Base-by-base conservation (phyloP, 2,888 invertebrate species). In the Sarcophaga rosellei region DNA sequence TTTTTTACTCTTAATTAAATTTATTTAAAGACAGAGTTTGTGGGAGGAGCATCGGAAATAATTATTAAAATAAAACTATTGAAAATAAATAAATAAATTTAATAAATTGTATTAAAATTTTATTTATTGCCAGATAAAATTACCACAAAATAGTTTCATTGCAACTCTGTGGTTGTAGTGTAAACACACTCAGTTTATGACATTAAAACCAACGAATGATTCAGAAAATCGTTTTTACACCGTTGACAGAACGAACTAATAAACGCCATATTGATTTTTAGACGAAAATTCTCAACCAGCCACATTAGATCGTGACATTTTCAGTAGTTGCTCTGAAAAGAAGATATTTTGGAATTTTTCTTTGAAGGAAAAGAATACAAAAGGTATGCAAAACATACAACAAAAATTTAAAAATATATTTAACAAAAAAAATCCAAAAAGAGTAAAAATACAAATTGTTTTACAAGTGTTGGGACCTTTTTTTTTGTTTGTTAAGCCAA, bases 221-320 rank as follows among this genome's bases (percentile, higher is more conserved):
- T 88, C 81, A 82, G 81, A 70, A 70, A 77, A 45, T 44, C 73
- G 68, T 35, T 65, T 45, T 21, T 68, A 81, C 66, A 76, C 44
- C 17, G 11, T 15, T 1, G n/a, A 0, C 20, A 23, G 70, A 70
- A 74, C 11, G 66, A 75, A 77, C 83, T 81, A 86, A 62, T 81
- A 61, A 70, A 77, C 86, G 87, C 88, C 87, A 89, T 87, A 88
- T 88, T 88, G 87, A 88, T 86, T 88, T 75, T 84, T 72, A 82
- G 79, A 84, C 73, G 74, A 88, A 88, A 88, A 82, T 81, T 87
- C 75, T 87, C 80, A 86, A 80, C 66, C 72, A 84, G 79, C 81
- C 85, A 77, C 81, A 83, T 68, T 82, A 80, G 76, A 62, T 79
- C 81, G 78, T 83, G 35, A 74, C 61, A 77, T 65, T 75, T 72